Conservation (phyloP, 1,140 invertebrate species). For the Trachymyrmex cornetzi region DNA sequence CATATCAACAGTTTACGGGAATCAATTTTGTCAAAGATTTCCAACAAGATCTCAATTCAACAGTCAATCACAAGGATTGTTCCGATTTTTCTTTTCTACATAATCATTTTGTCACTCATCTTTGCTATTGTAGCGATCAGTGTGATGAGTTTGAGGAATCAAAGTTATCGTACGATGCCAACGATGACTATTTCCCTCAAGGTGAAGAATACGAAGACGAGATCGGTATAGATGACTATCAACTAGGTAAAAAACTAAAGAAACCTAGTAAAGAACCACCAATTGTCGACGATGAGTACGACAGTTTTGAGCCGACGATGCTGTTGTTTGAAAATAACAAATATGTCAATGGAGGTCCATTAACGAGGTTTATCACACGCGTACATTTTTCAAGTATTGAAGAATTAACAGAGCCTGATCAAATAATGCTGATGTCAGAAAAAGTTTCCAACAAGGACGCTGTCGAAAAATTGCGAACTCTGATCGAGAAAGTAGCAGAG, state of each 20-base stretch:
- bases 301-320: slow-evolving; percentile 42
- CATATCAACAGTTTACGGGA: slow-evolving; percentile 15
- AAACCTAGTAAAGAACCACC: background rate
- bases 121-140: background rate
- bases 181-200: slow-evolving; percentile 81
- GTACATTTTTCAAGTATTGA: background rate
- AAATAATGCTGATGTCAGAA: slow-evolving; percentile 2
- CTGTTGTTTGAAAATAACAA: slow-evolving; percentile 33
- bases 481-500: slow-evolving; percentile 66
- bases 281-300: slow-evolving; percentile 39
- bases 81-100: background rate
- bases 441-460: slow-evolving; percentile 44
- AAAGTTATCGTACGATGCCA: slow-evolving; percentile 32
- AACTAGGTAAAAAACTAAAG: background rate
- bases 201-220: slow-evolving; percentile 81
- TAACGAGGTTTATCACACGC: slow-evolving; percentile 13
- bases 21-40: background rate
- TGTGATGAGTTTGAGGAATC: background rate
- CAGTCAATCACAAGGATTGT: background rate
- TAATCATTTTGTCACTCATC: background rate
- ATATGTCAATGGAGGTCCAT: background rate
- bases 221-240: slow-evolving; percentile 67
- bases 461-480: slow-evolving; percentile 62
- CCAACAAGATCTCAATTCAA: background rate
- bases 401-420: background rate